A percentile compares a stretch with the other conserved stretches of the same genome.
Conservation (phyloP, 2,797 vertebrate species). For the Erethizon dorsatum region DNA sequence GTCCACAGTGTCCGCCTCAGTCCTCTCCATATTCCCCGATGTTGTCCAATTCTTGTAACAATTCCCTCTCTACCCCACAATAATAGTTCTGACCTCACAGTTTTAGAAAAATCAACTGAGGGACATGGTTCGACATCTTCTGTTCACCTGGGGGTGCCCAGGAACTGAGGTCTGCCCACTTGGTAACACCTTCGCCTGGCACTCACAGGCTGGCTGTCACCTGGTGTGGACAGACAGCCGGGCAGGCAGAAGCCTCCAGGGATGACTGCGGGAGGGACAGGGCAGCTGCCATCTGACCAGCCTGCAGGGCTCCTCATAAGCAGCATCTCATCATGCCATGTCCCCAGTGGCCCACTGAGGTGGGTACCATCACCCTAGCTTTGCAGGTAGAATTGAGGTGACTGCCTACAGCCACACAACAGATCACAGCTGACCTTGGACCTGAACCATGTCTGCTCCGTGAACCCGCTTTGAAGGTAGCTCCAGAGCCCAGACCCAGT, state of each 20-base stretch:
- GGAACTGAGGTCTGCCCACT: neutral
- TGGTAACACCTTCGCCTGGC: neutral
- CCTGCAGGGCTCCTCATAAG: too few relatives aligned
- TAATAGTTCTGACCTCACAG: neutral
- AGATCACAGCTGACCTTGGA: neutral
- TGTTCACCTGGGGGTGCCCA: neutral
- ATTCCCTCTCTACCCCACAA: neutral
- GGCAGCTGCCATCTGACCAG: neutral
- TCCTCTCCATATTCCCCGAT: neutral
- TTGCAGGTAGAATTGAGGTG: neutral
- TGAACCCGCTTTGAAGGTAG: neutral
- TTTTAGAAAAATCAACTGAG: neutral
- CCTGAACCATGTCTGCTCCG: neutral
- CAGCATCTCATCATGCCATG: accelerated
- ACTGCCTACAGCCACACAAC: neutral
- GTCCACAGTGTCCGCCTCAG: too few relatives aligned
- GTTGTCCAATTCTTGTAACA: neutral
- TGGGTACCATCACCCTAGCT: neutral
- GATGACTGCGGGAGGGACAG: neutral
- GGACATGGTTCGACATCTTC: neutral
- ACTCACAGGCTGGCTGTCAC: neutral
- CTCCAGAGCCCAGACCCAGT: neutral
- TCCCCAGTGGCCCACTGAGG: neutral
- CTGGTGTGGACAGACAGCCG: neutral
- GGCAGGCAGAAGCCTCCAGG: neutral